Conservation (phyloP, 2,797 vertebrate genomes). For the Adrianichthys oophorus region DNA sequence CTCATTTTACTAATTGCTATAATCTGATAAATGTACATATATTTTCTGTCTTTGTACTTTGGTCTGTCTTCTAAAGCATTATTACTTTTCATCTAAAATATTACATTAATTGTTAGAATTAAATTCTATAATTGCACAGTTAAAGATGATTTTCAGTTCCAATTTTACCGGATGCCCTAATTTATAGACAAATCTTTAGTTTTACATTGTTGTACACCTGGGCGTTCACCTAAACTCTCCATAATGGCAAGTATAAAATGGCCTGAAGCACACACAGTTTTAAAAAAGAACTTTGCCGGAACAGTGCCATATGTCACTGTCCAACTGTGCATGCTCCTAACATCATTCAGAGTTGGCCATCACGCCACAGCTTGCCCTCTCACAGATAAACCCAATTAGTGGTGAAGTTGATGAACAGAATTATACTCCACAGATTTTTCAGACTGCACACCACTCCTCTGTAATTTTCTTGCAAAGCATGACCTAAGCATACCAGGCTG, state of each 20-base stretch:
- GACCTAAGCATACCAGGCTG: slow-evolving; percentile 57
- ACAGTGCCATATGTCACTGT: neutral
- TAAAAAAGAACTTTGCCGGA: neutral
- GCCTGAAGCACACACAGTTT: neutral
- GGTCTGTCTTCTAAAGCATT: too few relatives aligned
- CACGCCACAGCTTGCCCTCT: slow-evolving; percentile 26
- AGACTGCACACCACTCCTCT: slow-evolving; percentile 50
- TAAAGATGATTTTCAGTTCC: too few relatives aligned
- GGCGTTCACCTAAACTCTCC: neutral
- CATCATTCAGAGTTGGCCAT: slow-evolving; percentile 25
- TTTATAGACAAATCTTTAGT: too few relatives aligned
- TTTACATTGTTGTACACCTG: too few relatives aligned
- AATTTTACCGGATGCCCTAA: too few relatives aligned
- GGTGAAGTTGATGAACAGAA: slow-evolving; percentile 50
- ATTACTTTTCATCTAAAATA: too few relatives aligned
- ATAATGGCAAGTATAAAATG: neutral
- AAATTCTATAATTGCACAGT: too few relatives aligned
- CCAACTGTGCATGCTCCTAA: neutral
- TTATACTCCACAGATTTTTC: slow-evolving; percentile 55
- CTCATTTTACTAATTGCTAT: too few relatives aligned
- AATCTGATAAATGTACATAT: too few relatives aligned
- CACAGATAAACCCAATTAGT: slow-evolving; percentile 32
- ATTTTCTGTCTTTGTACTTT: too few relatives aligned
- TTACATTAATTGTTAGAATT: too few relatives aligned
- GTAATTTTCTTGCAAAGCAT: slow-evolving; percentile 64